These are phyloP conservation scores for Craseonycteris thonglongyai DNA, from an alignment of 2,113 vertebrate genomes.

Conservation along the genomic window DNA sequence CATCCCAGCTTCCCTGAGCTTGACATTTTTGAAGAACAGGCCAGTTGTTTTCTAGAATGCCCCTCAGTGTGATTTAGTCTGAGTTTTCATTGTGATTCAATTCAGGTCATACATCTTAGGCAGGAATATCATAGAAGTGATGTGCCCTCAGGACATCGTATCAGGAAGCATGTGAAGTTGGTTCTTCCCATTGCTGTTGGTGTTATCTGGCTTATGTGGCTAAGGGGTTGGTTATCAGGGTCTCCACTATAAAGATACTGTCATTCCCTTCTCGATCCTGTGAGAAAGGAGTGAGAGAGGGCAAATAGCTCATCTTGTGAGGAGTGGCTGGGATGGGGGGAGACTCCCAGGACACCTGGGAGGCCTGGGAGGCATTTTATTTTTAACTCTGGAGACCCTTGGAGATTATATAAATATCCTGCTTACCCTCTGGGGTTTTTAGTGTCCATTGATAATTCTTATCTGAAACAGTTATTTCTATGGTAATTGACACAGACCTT, in stretches of 20 bases:
- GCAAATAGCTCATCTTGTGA: too few relatives aligned
- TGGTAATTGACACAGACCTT: not conserved
- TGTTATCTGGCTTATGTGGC: not conserved
- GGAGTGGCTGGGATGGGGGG: too few relatives aligned
- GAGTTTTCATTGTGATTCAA: not conserved
- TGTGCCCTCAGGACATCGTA: fast-evolving
- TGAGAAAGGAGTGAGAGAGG: not conserved
- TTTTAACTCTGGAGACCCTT: not conserved
- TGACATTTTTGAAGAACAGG: not conserved
- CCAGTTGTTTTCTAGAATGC: not conserved
- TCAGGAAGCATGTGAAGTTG: fast-evolving
- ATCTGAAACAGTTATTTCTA: not conserved
- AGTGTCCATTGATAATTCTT: not conserved
- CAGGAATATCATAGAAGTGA: not conserved
- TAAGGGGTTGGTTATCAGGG: not conserved
- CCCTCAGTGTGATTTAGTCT: not conserved
- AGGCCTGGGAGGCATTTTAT: too few relatives aligned
- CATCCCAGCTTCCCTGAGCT: too few relatives aligned
- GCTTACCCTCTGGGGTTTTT: not conserved
- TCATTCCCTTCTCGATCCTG: not conserved
- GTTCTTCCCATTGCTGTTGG: not conserved
- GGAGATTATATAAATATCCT: not conserved
- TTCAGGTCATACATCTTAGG: not conserved
- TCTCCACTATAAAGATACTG: not conserved
- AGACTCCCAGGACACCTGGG: too few relatives aligned